These are phyloP conservation scores for Crotalus horridus DNA, from an alignment of 2,113 vertebrate species.

Conservation along the genomic window DNA sequence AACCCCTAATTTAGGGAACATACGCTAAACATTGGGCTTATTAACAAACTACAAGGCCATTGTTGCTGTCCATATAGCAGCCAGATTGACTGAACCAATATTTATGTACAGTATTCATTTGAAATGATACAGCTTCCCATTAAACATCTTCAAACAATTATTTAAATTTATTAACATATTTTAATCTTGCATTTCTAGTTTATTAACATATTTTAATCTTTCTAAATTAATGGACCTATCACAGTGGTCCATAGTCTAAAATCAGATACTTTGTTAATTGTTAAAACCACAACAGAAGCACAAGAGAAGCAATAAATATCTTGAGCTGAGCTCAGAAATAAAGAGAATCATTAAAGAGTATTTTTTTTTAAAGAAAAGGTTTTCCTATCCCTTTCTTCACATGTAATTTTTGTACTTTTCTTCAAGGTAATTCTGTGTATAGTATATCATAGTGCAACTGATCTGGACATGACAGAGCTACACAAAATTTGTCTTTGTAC, in stretches of 20 bases:
- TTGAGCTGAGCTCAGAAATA: not conserved
- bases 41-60: not conserved
- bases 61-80: not conserved
- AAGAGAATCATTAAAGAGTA: not conserved
- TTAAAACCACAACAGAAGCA: not conserved
- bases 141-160: not conserved
- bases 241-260: not conserved
- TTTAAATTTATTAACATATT: not conserved
- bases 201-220: not conserved
- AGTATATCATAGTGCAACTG: not conserved
- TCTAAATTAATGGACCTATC: not conserved
- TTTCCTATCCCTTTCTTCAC: not conserved
- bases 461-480: not conserved
- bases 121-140: not conserved
- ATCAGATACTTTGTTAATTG: not conserved
- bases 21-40: not conserved
- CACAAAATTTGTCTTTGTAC: not conserved
- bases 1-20: no score
- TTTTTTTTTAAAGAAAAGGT: not conserved
- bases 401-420: not conserved
- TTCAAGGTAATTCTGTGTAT: not conserved
- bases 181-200: not conserved
- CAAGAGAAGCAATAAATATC: not conserved
- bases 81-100: not conserved
- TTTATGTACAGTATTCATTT: not conserved